Evolutionary conservation across 2,888 invertebrate genomes (phyloP), one percentile per base, ranked within the genome.

Genomic region (Eilema caniola): DNA sequence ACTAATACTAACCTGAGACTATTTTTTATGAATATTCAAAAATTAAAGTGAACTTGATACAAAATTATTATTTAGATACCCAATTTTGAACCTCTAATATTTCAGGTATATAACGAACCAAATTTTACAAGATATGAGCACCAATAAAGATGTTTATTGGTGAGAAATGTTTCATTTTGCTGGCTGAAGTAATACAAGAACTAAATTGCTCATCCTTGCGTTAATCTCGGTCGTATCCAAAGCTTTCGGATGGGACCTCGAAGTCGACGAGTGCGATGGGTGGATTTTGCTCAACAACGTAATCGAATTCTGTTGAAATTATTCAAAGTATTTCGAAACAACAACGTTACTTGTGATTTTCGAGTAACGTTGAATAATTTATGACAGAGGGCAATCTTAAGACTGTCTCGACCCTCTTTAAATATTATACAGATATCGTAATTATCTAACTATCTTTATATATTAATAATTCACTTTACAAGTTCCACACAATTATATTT

Each of bases 61-160:
- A 28, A n/a, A n/a, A n/a, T n/a, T n/a, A n/a, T n/a, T n/a, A n/a
- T n/a, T n/a, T n/a, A n/a, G n/a, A n/a, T n/a, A n/a, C 53, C 8
- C 0, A n/a, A 64, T 11, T 8, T 47, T 53, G 4, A 23, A 53
- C 11, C 53, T 47, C 31, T n/a, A 31, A 74, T 78, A 28, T 90
- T 92, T 70, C 89, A 96, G 96, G 86, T 91, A 96, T 74, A 95
- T 97, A 71, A 97, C 97, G 1, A 96, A 95, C 79, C 96, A 96
- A 88, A 96, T 97, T 31, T 88, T 97, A 66, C 96, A 96, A 87
- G 93, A 96, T 69, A 88, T 98, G 37, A 92, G 95, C 65, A 92
- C 95, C 56, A 97, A 97, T 83, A 97, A 97, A 88, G 96, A 97
- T 83, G 91, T 97, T 25, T 96, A 96, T 87, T 98, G 97, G 97